Percentiles rank a stretch among this genome's conserved stretches.
phyloP scores from a whole-genome alignment of 1,140 invertebrate genomes.

The Hypsibius dujardini region DNA sequence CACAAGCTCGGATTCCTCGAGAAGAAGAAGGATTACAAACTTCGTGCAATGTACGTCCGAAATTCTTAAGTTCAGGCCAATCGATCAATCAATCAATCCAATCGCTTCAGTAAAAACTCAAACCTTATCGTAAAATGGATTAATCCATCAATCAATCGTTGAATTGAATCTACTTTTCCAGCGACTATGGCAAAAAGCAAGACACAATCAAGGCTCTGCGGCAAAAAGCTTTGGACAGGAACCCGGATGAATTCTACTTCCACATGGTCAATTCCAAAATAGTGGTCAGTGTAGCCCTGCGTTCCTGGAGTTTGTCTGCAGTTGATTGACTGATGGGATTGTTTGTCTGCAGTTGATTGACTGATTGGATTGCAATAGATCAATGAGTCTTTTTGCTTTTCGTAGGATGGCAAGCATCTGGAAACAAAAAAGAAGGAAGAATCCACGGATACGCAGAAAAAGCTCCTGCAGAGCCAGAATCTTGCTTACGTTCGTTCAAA shows the following conservation, averaged over 20 bases:
- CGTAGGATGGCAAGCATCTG: slow-evolving; percentile 9
- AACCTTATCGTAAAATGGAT: neutral
- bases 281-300: slow-evolving; percentile 33
- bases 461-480: slow-evolving; percentile 13
- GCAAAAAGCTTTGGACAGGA: slow-evolving; percentile 67
- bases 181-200: slow-evolving; percentile 62
- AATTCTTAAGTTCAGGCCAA: slow-evolving; percentile 8
- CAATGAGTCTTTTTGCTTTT: neutral
- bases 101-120: too few relatives aligned
- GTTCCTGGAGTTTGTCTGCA: too few relatives aligned
- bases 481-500: slow-evolving; percentile 6
- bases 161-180: slow-evolving; percentile 24
- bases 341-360: neutral
- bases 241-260: slow-evolving; percentile 96
- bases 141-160: neutral
- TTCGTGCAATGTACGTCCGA: slow-evolving; percentile 46
- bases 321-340: too few relatives aligned
- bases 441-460: neutral
- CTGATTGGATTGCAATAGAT: neutral
- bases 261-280: slow-evolving; percentile 88
- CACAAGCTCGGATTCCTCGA: slow-evolving; percentile 70
- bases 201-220: slow-evolving; percentile 59
- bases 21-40: slow-evolving; percentile 87
- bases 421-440: slow-evolving; percentile 10
- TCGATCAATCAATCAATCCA: too few relatives aligned